A percentile compares a stretch with the other conserved stretches of the same genome.
phyloP scores from a whole-genome alignment of 2,113 vertebrate species.

The Nyctereutes procyonoides region DNA sequence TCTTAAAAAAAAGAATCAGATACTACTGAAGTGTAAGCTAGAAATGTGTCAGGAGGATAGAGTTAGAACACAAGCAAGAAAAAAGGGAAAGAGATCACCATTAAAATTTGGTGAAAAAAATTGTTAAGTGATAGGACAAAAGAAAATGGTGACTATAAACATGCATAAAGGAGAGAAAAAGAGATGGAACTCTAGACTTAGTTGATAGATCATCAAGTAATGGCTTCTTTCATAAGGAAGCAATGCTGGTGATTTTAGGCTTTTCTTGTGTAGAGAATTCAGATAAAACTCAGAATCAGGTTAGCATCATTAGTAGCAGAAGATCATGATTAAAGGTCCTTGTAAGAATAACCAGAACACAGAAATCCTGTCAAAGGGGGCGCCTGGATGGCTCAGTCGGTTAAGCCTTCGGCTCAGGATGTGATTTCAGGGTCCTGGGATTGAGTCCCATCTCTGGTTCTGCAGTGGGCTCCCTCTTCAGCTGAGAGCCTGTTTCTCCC shows the following conservation, averaged over 20 bases:
- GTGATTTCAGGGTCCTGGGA: neutral
- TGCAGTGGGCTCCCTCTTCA: neutral
- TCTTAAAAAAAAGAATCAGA: neutral
- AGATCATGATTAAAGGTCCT: neutral
- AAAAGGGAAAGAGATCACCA: neutral
- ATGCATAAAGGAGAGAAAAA: neutral
- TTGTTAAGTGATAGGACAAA: neutral
- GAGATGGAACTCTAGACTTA: neutral
- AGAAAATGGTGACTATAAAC: neutral
- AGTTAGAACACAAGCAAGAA: neutral
- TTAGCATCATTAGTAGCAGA: conserved; percentile 40
- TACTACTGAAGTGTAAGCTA: conserved; percentile 14
- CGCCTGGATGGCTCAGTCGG: neutral
- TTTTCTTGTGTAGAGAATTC: neutral
- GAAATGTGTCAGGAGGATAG: neutral
- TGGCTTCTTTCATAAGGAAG: neutral
- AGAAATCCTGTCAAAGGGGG: neutral
- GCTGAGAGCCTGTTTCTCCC: neutral
- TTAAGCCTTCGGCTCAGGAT: neutral
- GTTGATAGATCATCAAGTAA: neutral
- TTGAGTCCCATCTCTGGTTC: neutral
- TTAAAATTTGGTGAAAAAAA: neutral
- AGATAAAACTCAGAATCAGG: conserved; percentile 9
- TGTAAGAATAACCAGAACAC: neutral
- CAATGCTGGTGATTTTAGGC: neutral